Evolutionary conservation across 2,888 invertebrate species (phyloP), one percentile per base, ranked within the genome.

Genomic region (Meliscaeva auricollis): DNA sequence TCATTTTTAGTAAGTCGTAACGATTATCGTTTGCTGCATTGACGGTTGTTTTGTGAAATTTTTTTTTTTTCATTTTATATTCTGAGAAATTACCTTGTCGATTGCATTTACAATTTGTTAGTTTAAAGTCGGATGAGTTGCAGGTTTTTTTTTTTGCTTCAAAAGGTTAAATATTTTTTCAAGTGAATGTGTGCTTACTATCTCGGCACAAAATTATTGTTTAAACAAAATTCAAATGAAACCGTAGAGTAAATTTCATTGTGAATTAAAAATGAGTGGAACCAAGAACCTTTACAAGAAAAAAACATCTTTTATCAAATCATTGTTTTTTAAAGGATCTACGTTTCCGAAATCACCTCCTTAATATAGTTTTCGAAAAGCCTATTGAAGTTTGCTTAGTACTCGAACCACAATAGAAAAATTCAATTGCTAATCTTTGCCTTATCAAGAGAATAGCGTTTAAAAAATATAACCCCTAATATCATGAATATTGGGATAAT

Each of bases 1-100:
- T 83, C 48, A 64, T 78, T 78, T 26, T 76, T 69, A 75, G 73
- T 77, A 62, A 80, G 68, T 62, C 74, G 80, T 80, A 80, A 74
- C 44, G 69, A 48, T 74, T 78, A 64, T 83, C 78, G 56, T 75
- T n/a, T n/a, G n/a, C 41, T 52, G 62, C 52, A 62, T 64, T 73
- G 74, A 56, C 62, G 69, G 17, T 15, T 50, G 78, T 75, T 13
- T 38, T 38, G 38, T 9, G 38, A 3, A 38, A 11, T 4, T 26
- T 58, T 52, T 7, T n/a, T n/a, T 26, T 52, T 62, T 38, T 54
- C 44, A 54, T 4, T 62, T 35, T 52, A 2, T n/a, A 6, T 52
- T 78, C 73, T 56, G 48, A 73, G 83, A 83, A 83, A 74, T 69
- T 77, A 52, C 73, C 38, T 58, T 46, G 46, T 30, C 52, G 62